Base-by-base conservation (phyloP, 2,888 invertebrate species). In the Itoplectis maculator region DNA sequence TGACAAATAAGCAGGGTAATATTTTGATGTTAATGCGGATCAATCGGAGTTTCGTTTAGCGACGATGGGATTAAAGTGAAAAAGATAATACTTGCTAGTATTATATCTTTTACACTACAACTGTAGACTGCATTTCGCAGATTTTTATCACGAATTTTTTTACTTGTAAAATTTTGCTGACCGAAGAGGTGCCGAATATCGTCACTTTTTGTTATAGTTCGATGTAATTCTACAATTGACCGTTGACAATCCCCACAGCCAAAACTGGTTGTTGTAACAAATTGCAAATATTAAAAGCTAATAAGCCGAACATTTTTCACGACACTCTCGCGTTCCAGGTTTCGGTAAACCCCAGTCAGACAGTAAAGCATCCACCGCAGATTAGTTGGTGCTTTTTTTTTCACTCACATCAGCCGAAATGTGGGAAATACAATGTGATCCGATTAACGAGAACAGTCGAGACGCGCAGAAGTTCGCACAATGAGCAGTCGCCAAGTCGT, bases 401-500 rank as follows among this genome's bases (percentile, higher is more conserved):
- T n/a, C n/a, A n/a, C 35, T 59, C n/a, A 6, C 15, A 15, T 15
- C n/a, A 0, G 4, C 7, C 13, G 11, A 23, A 42, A 61, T 65
- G 8, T 8, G 42, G 37, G 61, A 66, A 76, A 63, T 40, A 49
- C 51, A 37, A 68, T n/a, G 45, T 47, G 18, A 51, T 68, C 42
- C 63, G 75, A 75, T 76, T 56, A 70, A 49, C 45, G 47, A 40
- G 63, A 56, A 70, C 20, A 70, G 75, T 29, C n/a, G n/a, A 42
- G 45, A 49, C 29, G 47, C 4, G 7, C 37, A 20, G 15, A 2
- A 49, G 29, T 65, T 47, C 9, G 56, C 47, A 65, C 65, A 70
- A 37, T 66, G 59, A 72, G n/a, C n/a, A 76, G 35, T 49, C 40
- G 13, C 18, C 61, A 37, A 61, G 54, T 47, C 11, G 59, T 66